Conservation (phyloP, 30 jellyfish, hydroid and myxozoan species). For the Pelagia noctiluca region DNA sequence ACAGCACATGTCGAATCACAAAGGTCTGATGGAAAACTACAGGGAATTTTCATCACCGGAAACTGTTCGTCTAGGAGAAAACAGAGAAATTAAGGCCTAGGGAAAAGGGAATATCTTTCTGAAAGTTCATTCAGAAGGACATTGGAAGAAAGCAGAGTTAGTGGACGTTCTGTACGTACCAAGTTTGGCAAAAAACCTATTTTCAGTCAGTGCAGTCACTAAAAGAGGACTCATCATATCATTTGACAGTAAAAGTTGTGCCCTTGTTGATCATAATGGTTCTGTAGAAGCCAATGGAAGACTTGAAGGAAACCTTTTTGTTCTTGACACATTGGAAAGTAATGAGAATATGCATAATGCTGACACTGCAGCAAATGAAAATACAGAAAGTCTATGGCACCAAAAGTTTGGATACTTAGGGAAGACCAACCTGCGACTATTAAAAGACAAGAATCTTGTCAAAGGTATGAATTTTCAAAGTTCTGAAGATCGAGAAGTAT, state of each 20-base stretch:
- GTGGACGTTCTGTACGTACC: neutral
- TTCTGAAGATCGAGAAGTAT: neutral
- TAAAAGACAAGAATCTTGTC: slow-evolving; percentile 2
- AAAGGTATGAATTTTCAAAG: slow-evolving; percentile 52
- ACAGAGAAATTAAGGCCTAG: neutral
- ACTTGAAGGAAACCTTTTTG: neutral
- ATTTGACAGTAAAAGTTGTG: neutral
- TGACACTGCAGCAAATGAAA: slow-evolving; percentile 12
- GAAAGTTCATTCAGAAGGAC: neutral
- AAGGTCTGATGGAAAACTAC: neutral
- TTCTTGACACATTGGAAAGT: neutral
- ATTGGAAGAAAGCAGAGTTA: neutral
- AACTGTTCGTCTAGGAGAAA: slow-evolving; percentile 7
- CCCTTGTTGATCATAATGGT: neutral
- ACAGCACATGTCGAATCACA: slow-evolving; percentile 58
- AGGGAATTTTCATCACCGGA: neutral
- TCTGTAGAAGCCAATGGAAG: neutral
- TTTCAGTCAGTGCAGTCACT: neutral
- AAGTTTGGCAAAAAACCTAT: neutral
- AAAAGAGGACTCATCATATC: neutral
- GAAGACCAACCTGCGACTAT: neutral
- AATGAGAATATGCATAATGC: neutral
- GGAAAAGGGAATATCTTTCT: slow-evolving; percentile 1
- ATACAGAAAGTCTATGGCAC: slow-evolving; percentile 57
- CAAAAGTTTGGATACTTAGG: slow-evolving; percentile 69